Evolutionary conservation across 2,888 invertebrate species (phyloP), one percentile per base, ranked within the genome.

Genomic region (Glyphotaelius pellucidus): DNA sequence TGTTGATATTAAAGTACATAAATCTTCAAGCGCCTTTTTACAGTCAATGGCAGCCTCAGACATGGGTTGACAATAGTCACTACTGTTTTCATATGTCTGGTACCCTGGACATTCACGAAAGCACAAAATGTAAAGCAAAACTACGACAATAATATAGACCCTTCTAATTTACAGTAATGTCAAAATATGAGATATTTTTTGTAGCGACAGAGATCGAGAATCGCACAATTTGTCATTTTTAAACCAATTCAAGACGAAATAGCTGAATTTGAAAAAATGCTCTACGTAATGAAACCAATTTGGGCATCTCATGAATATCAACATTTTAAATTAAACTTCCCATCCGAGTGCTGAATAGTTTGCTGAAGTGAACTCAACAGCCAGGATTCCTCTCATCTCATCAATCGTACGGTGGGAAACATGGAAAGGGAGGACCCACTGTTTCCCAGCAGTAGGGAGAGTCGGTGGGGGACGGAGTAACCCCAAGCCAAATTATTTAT

Each of bases 381-480:
- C 30, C 42, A 42, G 86, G 85, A 85, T 90, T 85, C 35, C 38
- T 67, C 84, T 85, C 81, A 90, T 79, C 84, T 85, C 90, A 90
- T 90, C 87, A 87, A 47, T 67, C 87, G 79, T 47, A 35, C 31
- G 32, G 38, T 80, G 86, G 80, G 42, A 32, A 85, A 91, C 90
- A 91, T 80, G 90, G 47, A 91, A 91, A 87, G 87, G 90, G 90
- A 87, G 90, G 90, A 91, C 31, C 85, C 90, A 35, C 32, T 25
- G 67, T 19, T 25, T 25, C 67, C 67, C 67, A n/a, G 67, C 85
- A 91, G 52, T 30, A 80, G 38, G 80, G 42, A 42, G 80, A 19
- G 85, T 31, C 25, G 52, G 84, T n/a, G 90, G 67, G 32, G 84
- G 79, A 91, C 42, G 90, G 80, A 91, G 42, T 14, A 38, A 85